Percentiles rank a stretch among this genome's conserved stretches.
Evolutionary conservation across 2,888 invertebrate genomes (phyloP).

Genomic region (Leucoma salicis): DNA sequence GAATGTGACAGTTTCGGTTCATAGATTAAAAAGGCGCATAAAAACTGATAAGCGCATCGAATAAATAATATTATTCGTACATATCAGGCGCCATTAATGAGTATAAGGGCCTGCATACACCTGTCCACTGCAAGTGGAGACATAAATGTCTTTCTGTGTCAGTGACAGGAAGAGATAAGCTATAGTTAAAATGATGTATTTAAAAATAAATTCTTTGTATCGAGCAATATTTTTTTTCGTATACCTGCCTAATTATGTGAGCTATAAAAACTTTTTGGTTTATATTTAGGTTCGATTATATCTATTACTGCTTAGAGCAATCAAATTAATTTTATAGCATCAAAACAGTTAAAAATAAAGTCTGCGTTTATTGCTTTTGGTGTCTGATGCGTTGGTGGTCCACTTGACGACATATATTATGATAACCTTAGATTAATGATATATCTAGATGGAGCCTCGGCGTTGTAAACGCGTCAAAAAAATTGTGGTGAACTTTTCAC

Average conservation of each 20-base stretch:
- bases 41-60: constrained; percentile 20
- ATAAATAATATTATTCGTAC: constrained; percentile 19
- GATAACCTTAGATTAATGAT: too few species aligned
- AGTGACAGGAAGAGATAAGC: not conserved
- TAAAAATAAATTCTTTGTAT: constrained; percentile 1
- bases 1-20: not conserved
- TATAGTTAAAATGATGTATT: constrained; percentile 1
- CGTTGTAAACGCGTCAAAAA: too few species aligned
- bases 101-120: constrained; percentile 14
- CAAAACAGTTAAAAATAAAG: not conserved
- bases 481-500: too few species aligned
- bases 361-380: too few species aligned
- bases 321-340: not conserved
- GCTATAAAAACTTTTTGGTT: not conserved
- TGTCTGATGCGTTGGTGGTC: not conserved
- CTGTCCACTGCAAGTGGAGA: constrained; percentile 13
- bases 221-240: not conserved
- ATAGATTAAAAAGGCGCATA: constrained; percentile 12
- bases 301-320: not conserved
- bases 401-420: too few species aligned
- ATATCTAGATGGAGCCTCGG: too few species aligned
- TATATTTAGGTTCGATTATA: not conserved
- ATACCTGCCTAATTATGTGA: not conserved
- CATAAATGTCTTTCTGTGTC: constrained; percentile 4
- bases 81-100: constrained; percentile 10